Evolutionary conservation across 2,797 vertebrate genomes (phyloP), one percentile per base, ranked within the genome.

Genomic region (Urocyon cinereoargenteus): DNA sequence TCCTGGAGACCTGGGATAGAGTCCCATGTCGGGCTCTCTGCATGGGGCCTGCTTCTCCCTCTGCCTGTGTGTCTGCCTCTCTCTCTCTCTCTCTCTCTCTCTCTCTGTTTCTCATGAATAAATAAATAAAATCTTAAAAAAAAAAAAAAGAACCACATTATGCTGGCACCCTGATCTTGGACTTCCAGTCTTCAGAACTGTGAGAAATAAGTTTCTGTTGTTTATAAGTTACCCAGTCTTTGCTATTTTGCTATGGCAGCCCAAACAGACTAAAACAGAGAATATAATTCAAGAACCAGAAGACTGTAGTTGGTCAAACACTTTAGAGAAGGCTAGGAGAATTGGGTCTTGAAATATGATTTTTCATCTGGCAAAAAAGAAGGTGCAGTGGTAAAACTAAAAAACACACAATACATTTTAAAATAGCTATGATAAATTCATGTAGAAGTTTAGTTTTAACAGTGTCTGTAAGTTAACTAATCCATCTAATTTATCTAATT

Each of bases 311-410:
- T 13, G 26, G 40, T 26, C 72, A 90, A 36, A 49, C 31, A 57
- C 68, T 70, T 62, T 55, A 84, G 34, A 85, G 28, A 89, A 26
- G 49, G 61, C 34, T 68, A 22, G 49, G n/a, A 53, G 14, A 93
- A 87, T 0, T 96, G 68, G 53, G 75, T 53, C 36, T 73, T 61
- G 8, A 75, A 90, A 57, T 64, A 19, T 2, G 11, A 86, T 78
- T 85, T 89, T 92, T 85, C 53, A 85, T n/a, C n/a, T 90, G 40
- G 22, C 26, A 83, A 91, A 94, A 94, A 84, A 83, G 64, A 45
- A 81, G 16, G 22, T 45, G 3, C 22, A 51, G 18, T 22, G 15
- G 15, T 45, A 61, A 72, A 88, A 92, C n/a, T 91, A 72, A 94
- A 82, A 84, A 81, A 14, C 40, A 73, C 36, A 92, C 16, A 53